Evolutionary conservation across 2,113 vertebrate genomes (phyloP).

Genomic region (Gambusia holbrooki): DNA sequence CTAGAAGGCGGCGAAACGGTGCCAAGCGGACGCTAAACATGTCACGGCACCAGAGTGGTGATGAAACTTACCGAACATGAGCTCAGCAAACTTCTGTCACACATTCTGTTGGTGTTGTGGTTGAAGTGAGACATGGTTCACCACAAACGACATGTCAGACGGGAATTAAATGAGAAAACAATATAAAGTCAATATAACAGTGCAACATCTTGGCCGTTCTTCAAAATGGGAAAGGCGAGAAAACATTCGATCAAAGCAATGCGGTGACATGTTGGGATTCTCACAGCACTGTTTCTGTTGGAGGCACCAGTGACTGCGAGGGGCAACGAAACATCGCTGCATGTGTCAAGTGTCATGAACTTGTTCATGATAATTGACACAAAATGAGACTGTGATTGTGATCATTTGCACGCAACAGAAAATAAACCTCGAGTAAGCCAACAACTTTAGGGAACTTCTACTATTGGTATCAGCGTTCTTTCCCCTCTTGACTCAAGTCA

Average conservation of each 20-base stretch:
- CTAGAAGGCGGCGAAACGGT: too few species aligned
- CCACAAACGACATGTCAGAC: background rate
- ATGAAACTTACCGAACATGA: background rate
- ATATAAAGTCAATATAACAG: background rate
- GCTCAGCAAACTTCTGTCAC: background rate
- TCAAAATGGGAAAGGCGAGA: background rate
- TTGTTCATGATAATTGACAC: background rate
- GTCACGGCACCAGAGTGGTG: too few species aligned
- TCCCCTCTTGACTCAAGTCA: conserved; percentile 8
- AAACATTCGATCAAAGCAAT: background rate
- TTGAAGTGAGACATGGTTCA: background rate
- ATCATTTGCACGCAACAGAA: too few species aligned
- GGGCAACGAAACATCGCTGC: background rate
- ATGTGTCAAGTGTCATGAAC: background rate
- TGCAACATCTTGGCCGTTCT: background rate
- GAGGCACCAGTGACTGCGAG: background rate
- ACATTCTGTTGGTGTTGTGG: background rate
- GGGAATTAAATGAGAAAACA: background rate
- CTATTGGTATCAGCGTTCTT: conserved; percentile 3
- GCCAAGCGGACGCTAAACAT: background rate
- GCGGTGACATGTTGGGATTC: too few species aligned
- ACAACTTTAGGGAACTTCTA: conserved; percentile 10
- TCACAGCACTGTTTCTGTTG: background rate
- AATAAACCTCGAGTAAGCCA: background rate
- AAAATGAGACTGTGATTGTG: background rate